Evolutionary conservation across 1,140 invertebrate genomes (phyloP).

Genomic region (Drosophila auraria): DNA sequence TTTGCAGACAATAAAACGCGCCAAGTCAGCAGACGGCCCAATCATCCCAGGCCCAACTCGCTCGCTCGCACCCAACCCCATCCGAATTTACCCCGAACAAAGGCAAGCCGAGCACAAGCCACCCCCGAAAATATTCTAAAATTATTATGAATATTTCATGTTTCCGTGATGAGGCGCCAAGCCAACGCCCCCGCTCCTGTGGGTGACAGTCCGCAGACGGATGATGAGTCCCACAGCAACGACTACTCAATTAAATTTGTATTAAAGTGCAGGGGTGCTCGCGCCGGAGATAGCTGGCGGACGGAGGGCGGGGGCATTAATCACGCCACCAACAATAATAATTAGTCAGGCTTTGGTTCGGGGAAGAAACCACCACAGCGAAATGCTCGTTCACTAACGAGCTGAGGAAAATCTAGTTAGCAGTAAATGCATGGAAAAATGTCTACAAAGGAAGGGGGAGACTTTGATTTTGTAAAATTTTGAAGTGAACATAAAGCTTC

Average conservation of each 20-base stretch:
- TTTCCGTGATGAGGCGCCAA: slow-evolving; percentile 39
- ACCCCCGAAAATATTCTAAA: slow-evolving; percentile 63
- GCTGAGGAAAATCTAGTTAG: slow-evolving; percentile 14
- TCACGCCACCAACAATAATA: slow-evolving; percentile 47
- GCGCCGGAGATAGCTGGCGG: not conserved
- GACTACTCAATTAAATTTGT: slow-evolving; percentile 81
- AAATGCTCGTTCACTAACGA: slow-evolving; percentile 9
- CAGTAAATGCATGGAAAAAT: slow-evolving; percentile 1
- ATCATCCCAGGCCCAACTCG: slow-evolving; percentile 28
- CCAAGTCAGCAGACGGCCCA: slow-evolving; percentile 60
- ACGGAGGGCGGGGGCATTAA: slow-evolving; percentile 31
- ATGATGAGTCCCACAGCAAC: slow-evolving; percentile 61
- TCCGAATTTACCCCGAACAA: not conserved
- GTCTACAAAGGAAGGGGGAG: not conserved
- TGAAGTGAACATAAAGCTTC: not conserved
- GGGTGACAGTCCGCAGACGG: slow-evolving; percentile 45
- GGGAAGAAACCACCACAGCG: not conserved
- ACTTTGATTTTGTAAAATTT: not conserved
- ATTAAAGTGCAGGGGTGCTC: slow-evolving; percentile 41
- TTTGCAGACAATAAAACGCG: slow-evolving; percentile 68
- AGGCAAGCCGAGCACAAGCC: slow-evolving; percentile 13
- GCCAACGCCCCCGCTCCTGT: slow-evolving; percentile 52
- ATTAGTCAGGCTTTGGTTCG: slow-evolving; percentile 24
- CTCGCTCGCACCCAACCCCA: slow-evolving; percentile 34
- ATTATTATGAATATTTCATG: slow-evolving; percentile 79